Base-by-base conservation (phyloP, 2,888 invertebrate genomes). In the Acrobasis consociella region DNA sequence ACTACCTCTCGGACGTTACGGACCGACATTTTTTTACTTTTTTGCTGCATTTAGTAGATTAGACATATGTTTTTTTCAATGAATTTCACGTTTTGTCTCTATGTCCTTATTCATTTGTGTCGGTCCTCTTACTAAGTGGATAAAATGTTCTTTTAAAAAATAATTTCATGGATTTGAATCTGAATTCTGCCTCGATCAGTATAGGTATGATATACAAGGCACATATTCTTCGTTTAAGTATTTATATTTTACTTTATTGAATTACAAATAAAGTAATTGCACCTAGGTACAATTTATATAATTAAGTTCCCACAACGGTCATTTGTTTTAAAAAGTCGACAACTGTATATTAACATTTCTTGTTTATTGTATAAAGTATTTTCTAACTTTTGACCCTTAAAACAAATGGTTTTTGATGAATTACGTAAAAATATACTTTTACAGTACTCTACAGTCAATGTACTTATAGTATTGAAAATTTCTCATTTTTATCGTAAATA, bases 251-350 rank as follows among this genome's bases (percentile, higher is more conserved):
- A 51, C 13, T 58, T 31, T 31, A 31, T 31, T 64, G 66, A 70
- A 60, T 63, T 64, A 63, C 49, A 69, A 15, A 69, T 68, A 68
- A 67, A 70, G 72, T 68, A 72, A 78, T 80, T 80, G 86, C 89
- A 89, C 87, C 87, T 87, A 85, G 86, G 88, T 89, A 89, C 89
- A 89, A 90, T 84, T 81, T 80, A 76, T 77, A 70, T 73, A 76
- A 71, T 72, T 79, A 77, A 77, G 72, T 71, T 72, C 70, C 74
- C 71, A 67, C 66, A 60, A 69, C 68, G 46, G 60, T 63, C 53
- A 65, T 53, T 64, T 70, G 71, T 72, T 74, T 70, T 65, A 63
- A 68, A 72, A 76, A 73, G 75, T 72, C 69, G 70, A 73, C 65
- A 69, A 31, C 5, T 22, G n/a, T 15, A 9, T 56, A 52, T 13